Evolutionary conservation across 2,888 invertebrate genomes (phyloP).

Genomic region (Scaptomyza parva): DNA sequence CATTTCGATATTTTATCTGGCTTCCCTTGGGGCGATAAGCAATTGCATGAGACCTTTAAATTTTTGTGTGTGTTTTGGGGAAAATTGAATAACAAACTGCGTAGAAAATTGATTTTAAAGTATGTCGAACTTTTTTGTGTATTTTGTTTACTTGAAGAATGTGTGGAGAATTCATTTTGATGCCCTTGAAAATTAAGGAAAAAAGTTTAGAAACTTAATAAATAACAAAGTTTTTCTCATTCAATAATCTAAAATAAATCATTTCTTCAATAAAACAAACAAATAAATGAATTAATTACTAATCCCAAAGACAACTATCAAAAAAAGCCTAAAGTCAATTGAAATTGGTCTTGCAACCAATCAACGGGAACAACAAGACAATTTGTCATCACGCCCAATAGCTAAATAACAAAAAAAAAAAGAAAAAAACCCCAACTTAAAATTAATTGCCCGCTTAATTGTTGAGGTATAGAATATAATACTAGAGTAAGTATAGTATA

Average conservation of each 20-base stretch:
- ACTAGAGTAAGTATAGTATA: slow-evolving; percentile 7
- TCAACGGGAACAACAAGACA: slow-evolving; percentile 40
- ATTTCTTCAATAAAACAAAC: not conserved
- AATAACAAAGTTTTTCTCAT: not conserved
- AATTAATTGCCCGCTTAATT: slow-evolving; percentile 45
- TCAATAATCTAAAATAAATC: not conserved
- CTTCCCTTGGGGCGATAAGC: slow-evolving; percentile 27
- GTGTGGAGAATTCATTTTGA: too few relatives aligned
- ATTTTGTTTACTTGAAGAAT: too few relatives aligned
- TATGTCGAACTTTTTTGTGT: not conserved
- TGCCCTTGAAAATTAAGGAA: too few relatives aligned
- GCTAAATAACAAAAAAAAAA: too few relatives aligned
- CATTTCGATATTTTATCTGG: slow-evolving; percentile 28
- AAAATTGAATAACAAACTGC: not conserved
- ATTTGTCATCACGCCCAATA: slow-evolving; percentile 45
- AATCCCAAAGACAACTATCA: not conserved
- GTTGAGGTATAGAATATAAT: slow-evolving; percentile 15
- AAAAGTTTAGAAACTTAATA: too few relatives aligned
- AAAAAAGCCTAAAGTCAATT: slow-evolving; percentile 15
- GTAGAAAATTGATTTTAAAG: not conserved
- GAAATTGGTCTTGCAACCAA: slow-evolving; percentile 32
- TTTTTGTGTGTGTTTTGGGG: slow-evolving; percentile 4
- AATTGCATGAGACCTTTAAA: slow-evolving; percentile 26
- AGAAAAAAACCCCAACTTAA: slow-evolving; percentile 13
- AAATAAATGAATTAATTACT: slow-evolving; percentile 1